These are phyloP conservation scores for Eclectus roratus DNA, from an alignment of 2,113 vertebrate species.

Conservation along the genomic window DNA sequence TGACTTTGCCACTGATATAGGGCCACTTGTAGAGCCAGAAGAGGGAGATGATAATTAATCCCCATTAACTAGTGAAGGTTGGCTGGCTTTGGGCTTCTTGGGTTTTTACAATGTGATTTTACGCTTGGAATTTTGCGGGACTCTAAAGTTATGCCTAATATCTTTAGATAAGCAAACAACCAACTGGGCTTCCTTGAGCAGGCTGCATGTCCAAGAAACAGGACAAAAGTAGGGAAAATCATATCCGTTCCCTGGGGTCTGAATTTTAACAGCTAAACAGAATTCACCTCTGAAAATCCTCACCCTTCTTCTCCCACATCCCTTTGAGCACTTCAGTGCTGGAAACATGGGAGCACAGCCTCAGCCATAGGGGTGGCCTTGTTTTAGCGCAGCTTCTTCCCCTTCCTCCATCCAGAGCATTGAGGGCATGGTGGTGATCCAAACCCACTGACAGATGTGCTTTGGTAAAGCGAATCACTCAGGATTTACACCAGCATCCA, in stretches of 20 bases:
- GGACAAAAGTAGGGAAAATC: neutral
- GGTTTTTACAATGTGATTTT: neutral
- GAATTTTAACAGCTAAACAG: neutral
- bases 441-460: neutral
- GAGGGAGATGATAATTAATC: neutral
- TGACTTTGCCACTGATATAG: neutral
- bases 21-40: neutral
- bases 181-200: neutral
- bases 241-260: neutral
- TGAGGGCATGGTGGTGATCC: neutral
- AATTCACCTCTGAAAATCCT: neutral
- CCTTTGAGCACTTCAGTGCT: neutral
- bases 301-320: neutral
- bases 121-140: neutral
- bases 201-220: neutral
- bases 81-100: neutral
- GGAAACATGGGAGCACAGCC: neutral
- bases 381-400: neutral
- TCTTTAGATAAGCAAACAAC: neutral
- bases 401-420: neutral
- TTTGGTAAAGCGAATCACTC: neutral
- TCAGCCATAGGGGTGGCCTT: accelerated
- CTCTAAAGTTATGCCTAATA: neutral
- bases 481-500: neutral
- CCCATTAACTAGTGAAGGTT: neutral